Percentiles rank a stretch among this genome's conserved stretches.
Conservation (phyloP, 2,888 invertebrate genomes). For the Aspidapion aeneum region DNA sequence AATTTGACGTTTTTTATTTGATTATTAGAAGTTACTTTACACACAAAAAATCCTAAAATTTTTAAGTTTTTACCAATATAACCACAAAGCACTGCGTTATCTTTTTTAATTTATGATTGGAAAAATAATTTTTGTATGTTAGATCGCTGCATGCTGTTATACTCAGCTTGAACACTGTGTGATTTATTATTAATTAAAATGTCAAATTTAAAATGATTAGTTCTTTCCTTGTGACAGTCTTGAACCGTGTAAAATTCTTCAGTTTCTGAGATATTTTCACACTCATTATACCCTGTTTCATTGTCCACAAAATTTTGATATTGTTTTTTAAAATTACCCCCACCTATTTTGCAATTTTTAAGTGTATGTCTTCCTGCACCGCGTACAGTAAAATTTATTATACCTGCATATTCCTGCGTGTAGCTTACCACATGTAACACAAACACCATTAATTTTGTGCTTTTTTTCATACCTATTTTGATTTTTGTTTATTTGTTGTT, state of each 20-base stretch:
- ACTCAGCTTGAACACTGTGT: background rate
- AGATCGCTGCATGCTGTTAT: too few relatives aligned
- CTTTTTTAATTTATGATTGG: background rate
- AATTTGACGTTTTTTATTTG: background rate
- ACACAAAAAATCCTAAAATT: background rate
- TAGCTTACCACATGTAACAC: background rate
- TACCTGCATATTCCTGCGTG: background rate
- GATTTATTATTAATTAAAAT: background rate
- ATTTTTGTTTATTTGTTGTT: background rate
- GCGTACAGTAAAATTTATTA: background rate
- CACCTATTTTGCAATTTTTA: background rate
- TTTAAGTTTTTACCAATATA: background rate
- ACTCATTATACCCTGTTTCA: background rate
- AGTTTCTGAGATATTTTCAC: background rate
- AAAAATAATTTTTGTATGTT: too few relatives aligned
- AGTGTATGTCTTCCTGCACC: conserved; percentile 1
- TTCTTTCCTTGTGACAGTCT: background rate
- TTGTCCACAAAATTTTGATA: background rate
- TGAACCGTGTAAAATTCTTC: conserved; percentile 2
- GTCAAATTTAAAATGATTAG: background rate
- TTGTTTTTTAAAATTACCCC: background rate
- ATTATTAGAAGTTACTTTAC: background rate
- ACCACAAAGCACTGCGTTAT: background rate
- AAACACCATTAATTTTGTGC: background rate
- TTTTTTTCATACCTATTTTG: background rate